These are phyloP conservation scores for Chelon auratus DNA, from an alignment of 2,797 vertebrate species.

Conservation along the genomic window DNA sequence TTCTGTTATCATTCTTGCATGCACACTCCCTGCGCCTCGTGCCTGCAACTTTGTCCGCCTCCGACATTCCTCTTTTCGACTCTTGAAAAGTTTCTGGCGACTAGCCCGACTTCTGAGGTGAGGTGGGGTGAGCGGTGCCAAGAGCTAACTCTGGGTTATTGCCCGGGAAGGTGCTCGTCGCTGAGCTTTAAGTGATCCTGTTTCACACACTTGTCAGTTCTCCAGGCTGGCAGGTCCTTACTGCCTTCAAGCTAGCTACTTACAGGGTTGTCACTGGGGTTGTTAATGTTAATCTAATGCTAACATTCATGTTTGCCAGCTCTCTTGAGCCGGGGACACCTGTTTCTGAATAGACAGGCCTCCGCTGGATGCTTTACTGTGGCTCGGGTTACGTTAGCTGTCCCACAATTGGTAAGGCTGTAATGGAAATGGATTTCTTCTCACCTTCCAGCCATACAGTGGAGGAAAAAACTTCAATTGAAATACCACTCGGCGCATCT, in stretches of 20 bases:
- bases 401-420: conserved; percentile 2
- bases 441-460: conserved; percentile 14
- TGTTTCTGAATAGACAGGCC: conserved; percentile 30
- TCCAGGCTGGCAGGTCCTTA: conserved; percentile 71
- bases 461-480: not conserved
- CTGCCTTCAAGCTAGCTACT: conserved; percentile 70
- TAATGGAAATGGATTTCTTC: not conserved
- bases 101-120: conserved; percentile 54
- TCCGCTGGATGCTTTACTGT: not conserved
- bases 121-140: conserved; percentile 61
- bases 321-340: conserved; percentile 52
- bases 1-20: conserved; percentile 3
- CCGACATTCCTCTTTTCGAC: conserved; percentile 18
- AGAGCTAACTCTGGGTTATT: conserved; percentile 62
- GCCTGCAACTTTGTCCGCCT: conserved; percentile 20
- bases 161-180: conserved; percentile 66
- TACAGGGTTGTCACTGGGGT: conserved; percentile 71
- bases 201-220: conserved; percentile 83
- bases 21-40: not conserved
- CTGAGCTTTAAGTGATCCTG: conserved; percentile 79
- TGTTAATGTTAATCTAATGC: conserved; percentile 73
- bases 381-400: not conserved
- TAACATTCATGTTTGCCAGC: conserved; percentile 61
- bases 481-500: conserved; percentile 10
- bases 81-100: conserved; percentile 44